Conservation (phyloP, 2,113 vertebrate genomes). For the Anser cygnoides region DNA sequence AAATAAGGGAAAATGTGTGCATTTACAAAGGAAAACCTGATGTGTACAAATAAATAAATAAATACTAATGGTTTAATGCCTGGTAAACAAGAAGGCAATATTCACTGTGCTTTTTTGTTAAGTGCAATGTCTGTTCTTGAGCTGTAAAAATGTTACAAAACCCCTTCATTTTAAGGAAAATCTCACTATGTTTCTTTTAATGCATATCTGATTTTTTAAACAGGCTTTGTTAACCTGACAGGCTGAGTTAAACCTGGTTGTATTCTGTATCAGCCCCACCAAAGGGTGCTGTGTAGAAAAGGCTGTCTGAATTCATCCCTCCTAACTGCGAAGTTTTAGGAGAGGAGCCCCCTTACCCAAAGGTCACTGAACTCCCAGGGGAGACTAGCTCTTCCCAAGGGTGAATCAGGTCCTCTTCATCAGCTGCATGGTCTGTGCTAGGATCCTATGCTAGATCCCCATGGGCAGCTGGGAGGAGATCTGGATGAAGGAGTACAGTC, state of each 20-base stretch:
- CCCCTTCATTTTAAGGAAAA: neutral
- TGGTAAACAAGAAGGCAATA: slow-evolving; percentile 14
- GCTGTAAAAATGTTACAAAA: neutral
- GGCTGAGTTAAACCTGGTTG: neutral
- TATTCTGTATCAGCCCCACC: neutral
- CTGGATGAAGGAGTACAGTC: neutral
- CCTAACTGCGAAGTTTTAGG: neutral
- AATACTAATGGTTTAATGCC: slow-evolving; percentile 8
- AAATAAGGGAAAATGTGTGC: slow-evolving; percentile 35
- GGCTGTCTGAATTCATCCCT: neutral
- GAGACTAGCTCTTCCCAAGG: neutral
- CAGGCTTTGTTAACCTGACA: neutral
- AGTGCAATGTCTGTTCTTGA: neutral
- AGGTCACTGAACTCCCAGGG: neutral
- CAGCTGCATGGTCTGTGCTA: accelerated
- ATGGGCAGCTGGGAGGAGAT: neutral
- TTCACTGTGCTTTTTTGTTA: neutral
- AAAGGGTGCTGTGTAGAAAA: neutral
- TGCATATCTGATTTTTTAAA: neutral
- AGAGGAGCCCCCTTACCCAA: neutral
- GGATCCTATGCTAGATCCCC: too few relatives aligned
- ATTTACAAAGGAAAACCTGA: slow-evolving; percentile 40
- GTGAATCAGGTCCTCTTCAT: neutral
- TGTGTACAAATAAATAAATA: slow-evolving; percentile 48
- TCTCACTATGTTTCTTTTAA: neutral